Evolutionary conservation across 2,113 vertebrate species (phyloP).

Genomic region (Otis tarda): DNA sequence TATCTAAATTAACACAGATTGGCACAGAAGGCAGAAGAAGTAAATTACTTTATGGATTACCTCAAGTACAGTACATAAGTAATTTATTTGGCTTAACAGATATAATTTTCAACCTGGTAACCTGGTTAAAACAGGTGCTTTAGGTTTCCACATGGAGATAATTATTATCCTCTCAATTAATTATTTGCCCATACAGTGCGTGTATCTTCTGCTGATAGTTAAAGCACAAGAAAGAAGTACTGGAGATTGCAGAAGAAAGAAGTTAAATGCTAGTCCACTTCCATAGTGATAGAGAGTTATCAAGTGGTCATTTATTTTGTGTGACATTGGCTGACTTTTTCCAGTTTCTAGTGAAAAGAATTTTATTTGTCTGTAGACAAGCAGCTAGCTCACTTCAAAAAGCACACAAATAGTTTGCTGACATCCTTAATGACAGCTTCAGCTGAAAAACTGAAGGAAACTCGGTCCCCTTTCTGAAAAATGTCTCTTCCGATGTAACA

Average conservation of each 20-base stretch:
- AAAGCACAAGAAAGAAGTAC: neutral
- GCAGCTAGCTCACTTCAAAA: neutral
- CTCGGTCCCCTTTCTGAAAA: neutral
- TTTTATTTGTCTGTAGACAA: neutral
- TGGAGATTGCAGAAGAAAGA: neutral
- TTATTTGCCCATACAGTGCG: neutral
- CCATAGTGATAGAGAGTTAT: neutral
- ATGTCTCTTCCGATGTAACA: neutral
- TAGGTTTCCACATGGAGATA: neutral
- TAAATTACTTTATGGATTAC: slow-evolving; percentile 64
- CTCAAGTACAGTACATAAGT: neutral
- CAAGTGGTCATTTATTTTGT: neutral
- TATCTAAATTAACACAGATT: slow-evolving; percentile 59
- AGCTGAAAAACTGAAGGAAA: neutral
- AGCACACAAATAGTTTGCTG: neutral
- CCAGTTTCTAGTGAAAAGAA: neutral
- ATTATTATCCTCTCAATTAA: slow-evolving; percentile 1
- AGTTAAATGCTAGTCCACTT: neutral
- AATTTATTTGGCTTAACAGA: slow-evolving; percentile 38
- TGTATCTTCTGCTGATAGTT: neutral
- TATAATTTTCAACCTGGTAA: neutral
- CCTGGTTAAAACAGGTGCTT: neutral
- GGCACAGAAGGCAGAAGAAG: slow-evolving; percentile 7
- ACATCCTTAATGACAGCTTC: neutral
- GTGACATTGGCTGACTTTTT: neutral